A percentile compares a stretch with the other conserved stretches of the same genome.
Evolutionary conservation across 2,113 vertebrate species (phyloP).

Genomic region (Odobenus rosmarus): DNA sequence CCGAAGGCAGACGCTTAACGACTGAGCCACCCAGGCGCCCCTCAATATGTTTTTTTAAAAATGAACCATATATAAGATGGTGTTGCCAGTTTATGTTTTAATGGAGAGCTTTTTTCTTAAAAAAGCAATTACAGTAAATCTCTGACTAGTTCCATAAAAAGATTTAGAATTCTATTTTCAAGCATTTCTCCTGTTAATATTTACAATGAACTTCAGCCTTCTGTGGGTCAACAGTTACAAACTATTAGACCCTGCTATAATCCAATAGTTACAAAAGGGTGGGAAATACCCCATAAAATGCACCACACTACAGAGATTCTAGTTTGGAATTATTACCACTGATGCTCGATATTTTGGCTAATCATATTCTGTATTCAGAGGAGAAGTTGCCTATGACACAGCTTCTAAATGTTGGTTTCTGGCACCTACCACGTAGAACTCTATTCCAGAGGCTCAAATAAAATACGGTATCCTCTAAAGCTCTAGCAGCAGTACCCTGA

Average conservation of each 20-base stretch:
- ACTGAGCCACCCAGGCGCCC: too few species aligned
- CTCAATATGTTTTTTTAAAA: not conserved
- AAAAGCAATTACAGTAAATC: conserved; percentile 13
- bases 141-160: conserved; percentile 47
- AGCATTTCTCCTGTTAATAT: conserved; percentile 52
- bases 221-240: not conserved
- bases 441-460: not conserved
- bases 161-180: conserved; percentile 37
- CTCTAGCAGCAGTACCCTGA: not conserved
- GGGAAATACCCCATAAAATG: not conserved
- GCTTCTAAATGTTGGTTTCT: not conserved
- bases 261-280: not conserved
- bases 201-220: conserved; percentile 53
- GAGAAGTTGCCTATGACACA: not conserved
- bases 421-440: not conserved
- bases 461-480: not conserved
- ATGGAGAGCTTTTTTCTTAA: not conserved
- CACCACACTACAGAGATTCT: not conserved
- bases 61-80: not conserved
- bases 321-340: not conserved
- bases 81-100: conserved; percentile 42
- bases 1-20: too few species aligned
- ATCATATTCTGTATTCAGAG: not conserved
- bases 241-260: not conserved
- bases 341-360: not conserved